phyloP scores from a whole-genome alignment of 2,888 invertebrate species.

The Amiota communis region DNA sequence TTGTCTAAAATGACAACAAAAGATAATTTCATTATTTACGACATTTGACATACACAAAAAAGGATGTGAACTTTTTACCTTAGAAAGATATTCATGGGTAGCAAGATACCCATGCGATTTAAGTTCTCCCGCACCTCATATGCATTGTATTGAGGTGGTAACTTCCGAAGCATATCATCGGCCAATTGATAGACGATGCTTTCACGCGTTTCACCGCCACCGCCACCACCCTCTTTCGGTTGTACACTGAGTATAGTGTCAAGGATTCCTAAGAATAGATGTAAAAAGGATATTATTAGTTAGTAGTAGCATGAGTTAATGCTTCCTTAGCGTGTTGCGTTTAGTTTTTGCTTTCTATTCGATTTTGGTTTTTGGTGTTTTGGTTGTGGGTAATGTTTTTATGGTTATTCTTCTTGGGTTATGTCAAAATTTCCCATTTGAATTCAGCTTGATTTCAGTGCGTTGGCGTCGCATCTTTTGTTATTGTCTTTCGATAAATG shows the following conservation, averaged over 20 bases:
- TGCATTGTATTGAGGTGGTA: slow-evolving; percentile 88
- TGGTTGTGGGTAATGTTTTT: too few species aligned
- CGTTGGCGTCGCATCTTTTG: too few species aligned
- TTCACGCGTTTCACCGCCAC: slow-evolving; percentile 94
- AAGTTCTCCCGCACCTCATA: slow-evolving; percentile 93
- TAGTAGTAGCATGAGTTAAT: too few species aligned
- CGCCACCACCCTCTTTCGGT: slow-evolving; percentile 93
- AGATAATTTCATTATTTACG: slow-evolving; percentile 8
- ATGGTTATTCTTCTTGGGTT: too few species aligned
- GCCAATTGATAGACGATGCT: slow-evolving; percentile 92
- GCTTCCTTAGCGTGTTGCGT: background rate
- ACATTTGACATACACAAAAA: background rate
- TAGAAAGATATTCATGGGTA: slow-evolving; percentile 97
- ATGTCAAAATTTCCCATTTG: too few species aligned
- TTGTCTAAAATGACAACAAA: slow-evolving; percentile 74
- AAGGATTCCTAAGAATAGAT: slow-evolving; percentile 78
- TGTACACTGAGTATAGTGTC: slow-evolving; percentile 97
- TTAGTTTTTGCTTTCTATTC: background rate
- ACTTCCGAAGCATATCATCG: slow-evolving; percentile 91
- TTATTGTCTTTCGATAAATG: too few species aligned
- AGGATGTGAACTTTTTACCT: slow-evolving; percentile 70
- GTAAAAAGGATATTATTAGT: too few species aligned
- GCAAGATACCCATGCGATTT: slow-evolving; percentile 90
- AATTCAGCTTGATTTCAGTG: too few species aligned
- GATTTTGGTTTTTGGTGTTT: background rate